Evolutionary conservation across 2,888 invertebrate genomes (phyloP), one percentile per base, ranked within the genome.

Genomic region (Agonopterix subpropinquella): DNA sequence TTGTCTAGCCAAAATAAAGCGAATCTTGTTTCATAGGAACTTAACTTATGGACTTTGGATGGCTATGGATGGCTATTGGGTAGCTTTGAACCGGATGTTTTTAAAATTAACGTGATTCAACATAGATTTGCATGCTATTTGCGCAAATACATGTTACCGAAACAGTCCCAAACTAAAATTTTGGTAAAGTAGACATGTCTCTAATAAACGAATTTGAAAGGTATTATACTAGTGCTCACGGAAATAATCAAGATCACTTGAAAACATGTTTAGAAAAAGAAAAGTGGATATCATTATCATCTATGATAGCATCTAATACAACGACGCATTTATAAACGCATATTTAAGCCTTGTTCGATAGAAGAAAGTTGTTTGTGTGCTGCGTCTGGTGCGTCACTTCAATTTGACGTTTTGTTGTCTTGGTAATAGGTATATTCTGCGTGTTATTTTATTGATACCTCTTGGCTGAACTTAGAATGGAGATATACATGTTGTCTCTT

Each of bases 251-350:
- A 36, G 39, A 18, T 15, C 2, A 36, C 47, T 47, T 49, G 46
- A 52, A 44, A 52, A 52, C 52, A 52, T 49, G 52, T 52, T 52
- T 52, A 49, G 52, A 47, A 46, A 51, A 46, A 51, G 37, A 45
- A 28, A 45, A 48, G 44, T 48, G 44, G 43, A 37, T 39, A 39
- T 39, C 44, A 48, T 44, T 44, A 48, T 48, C 44, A 44, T 37
- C 39, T 47, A 47, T 47, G 47, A 43, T 37, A 47, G 47, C 43
- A 47, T 37, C 15, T n/a, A 18, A n/a, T n/a, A n/a, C 39, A 39
- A 39, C 28, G 39, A n/a, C 9, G 39, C 39, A 39, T 13, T 13
- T 13, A 13, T n/a, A 5, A 28, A n/a, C 37, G 47, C 13, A 36
- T 28, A 35, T 11, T 8, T 10, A 1, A 10, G 28, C 41, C 18